Percentiles rank a stretch among this genome's conserved stretches.
Conservation (phyloP, 2,113 vertebrate species). For the Agapornis roseicollis region DNA sequence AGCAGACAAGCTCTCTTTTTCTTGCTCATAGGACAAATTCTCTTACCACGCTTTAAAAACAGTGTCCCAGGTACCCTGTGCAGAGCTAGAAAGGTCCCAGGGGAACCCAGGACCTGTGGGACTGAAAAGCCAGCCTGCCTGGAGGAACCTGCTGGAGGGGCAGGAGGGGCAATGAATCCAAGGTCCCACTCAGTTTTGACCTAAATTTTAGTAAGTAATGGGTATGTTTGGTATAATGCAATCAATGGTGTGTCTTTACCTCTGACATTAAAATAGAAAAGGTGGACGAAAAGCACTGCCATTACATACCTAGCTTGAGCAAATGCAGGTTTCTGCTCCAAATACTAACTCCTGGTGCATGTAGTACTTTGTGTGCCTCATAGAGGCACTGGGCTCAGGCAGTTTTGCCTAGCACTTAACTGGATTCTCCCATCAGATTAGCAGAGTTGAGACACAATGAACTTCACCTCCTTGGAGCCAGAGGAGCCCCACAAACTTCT, state of each 20-base stretch:
- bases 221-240: too few species aligned
- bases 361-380: accelerated
- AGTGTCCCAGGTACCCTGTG: neutral
- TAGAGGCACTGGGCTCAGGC: accelerated
- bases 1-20: neutral
- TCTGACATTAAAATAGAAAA: neutral
- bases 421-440: accelerated
- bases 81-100: neutral
- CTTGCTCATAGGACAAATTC: neutral
- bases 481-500: neutral
- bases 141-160: neutral
- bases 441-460: neutral
- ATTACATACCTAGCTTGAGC: accelerated
- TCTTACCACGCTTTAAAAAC: neutral
- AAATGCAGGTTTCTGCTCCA: neutral
- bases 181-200: accelerated
- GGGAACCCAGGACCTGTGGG: neutral
- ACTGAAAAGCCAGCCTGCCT: neutral
- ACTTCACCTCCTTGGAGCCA: accelerated
- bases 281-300: neutral
- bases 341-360: accelerated
- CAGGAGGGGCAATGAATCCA: accelerated
- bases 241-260: too few species aligned
- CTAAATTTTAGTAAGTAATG: neutral
- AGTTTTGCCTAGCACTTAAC: accelerated